These are phyloP conservation scores for Heliothis subflexa DNA, from an alignment of 1,140 invertebrate species.

Conservation along the genomic window DNA sequence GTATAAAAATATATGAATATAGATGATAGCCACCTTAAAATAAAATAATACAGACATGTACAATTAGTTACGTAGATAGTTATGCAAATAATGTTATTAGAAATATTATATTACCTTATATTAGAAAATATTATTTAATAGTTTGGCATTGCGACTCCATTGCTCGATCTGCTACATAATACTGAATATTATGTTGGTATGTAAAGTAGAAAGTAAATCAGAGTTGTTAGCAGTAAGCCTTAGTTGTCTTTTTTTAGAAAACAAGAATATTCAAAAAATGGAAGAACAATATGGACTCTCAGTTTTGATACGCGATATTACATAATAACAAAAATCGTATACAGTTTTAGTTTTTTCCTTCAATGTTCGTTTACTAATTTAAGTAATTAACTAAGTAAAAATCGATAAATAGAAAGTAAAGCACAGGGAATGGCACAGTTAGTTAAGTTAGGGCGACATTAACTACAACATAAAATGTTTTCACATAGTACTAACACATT, in stretches of 20 bases:
- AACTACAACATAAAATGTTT: constrained; percentile 14
- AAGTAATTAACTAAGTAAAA: neutral
- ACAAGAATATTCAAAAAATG: neutral
- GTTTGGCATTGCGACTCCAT: constrained; percentile 25
- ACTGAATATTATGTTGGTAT: constrained; percentile 5
- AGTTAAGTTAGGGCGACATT: constrained; percentile 23
- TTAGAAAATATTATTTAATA: constrained; percentile 24
- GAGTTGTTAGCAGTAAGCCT: neutral
- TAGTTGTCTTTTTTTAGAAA: neutral
- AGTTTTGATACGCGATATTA: neutral
- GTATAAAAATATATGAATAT: constrained; percentile 39
- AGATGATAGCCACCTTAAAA: constrained; percentile 26
- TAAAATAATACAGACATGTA: constrained; percentile 16
- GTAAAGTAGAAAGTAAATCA: neutral
- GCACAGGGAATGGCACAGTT: constrained; percentile 46
- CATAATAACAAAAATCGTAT: constrained; percentile 19
- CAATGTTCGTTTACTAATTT: constrained; percentile 4
- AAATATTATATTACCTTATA: constrained; percentile 18
- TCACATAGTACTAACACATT: neutral
- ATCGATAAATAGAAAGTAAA: constrained; percentile 30
- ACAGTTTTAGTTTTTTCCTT: neutral
- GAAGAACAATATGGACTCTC: constrained; percentile 8
- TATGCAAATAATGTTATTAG: constrained; percentile 11
- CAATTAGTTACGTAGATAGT: constrained; percentile 15
- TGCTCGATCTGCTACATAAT: constrained; percentile 12